phyloP scores from a whole-genome alignment of 1,140 invertebrate species.

The Zaprionus tsacasi region DNA sequence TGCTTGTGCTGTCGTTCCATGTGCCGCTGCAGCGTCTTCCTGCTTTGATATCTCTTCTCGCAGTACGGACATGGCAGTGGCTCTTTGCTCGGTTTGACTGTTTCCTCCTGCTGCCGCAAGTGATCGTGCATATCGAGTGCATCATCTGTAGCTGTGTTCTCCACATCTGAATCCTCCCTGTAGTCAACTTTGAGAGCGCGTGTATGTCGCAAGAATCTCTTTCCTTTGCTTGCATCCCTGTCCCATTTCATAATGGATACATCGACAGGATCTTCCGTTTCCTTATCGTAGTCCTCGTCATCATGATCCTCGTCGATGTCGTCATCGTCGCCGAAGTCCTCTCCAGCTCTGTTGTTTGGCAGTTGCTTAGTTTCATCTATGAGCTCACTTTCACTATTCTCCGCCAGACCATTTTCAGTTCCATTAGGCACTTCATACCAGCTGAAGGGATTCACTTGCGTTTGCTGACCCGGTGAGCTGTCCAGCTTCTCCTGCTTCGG shows the following conservation, averaged over 20 bases:
- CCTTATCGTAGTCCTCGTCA: neutral
- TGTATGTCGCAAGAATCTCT: slow-evolving; percentile 38
- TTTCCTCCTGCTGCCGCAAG: neutral
- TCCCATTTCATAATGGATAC: slow-evolving; percentile 67
- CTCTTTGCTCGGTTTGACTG: slow-evolving; percentile 3
- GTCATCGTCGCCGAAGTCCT: neutral
- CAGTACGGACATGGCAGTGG: slow-evolving; percentile 50
- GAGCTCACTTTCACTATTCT: slow-evolving; percentile 37
- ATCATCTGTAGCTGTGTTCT: slow-evolving; percentile 18
- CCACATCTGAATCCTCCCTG: slow-evolving; percentile 55
- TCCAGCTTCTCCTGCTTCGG: slow-evolving; percentile 48
- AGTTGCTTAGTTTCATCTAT: neutral
- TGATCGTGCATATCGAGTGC: neutral
- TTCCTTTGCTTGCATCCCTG: neutral
- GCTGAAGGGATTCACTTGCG: slow-evolving; percentile 53
- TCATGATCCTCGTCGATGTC: slow-evolving; percentile 24
- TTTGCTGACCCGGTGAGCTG: neutral
- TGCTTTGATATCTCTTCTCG: slow-evolving; percentile 56
- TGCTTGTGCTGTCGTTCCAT: slow-evolving; percentile 56
- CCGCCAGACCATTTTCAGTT: slow-evolving; percentile 28
- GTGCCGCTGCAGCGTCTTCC: slow-evolving; percentile 57
- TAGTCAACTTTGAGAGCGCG: slow-evolving; percentile 57
- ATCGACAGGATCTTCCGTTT: slow-evolving; percentile 23
- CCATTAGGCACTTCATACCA: slow-evolving; percentile 54
- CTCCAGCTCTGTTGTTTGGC: neutral